These are phyloP conservation scores for Pachyrhynchus sulphureomaculatus DNA, from an alignment of 1,140 invertebrate genomes.

Conservation along the genomic window DNA sequence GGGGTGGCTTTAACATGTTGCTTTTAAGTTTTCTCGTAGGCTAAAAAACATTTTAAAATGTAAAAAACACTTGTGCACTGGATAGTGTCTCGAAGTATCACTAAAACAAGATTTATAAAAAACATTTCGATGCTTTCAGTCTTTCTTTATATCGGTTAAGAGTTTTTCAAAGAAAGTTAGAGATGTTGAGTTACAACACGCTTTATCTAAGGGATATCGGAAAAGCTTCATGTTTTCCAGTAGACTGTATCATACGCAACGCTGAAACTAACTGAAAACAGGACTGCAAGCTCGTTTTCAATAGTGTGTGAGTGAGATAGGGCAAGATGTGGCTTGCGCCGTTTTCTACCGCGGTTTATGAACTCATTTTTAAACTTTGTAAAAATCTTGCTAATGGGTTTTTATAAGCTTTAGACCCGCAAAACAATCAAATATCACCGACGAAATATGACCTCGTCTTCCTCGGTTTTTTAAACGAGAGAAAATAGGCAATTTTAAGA, in stretches of 20 bases:
- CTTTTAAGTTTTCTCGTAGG: conserved; percentile 9
- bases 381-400: conserved; percentile 19
- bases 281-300: not conserved
- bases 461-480: conserved; percentile 6
- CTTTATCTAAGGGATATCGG: not conserved
- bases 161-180: not conserved
- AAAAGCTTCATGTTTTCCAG: conserved; percentile 3
- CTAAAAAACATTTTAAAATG: conserved; percentile 10
- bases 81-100: conserved; percentile 2
- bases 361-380: conserved; percentile 27
- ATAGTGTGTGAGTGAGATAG: conserved; percentile 2
- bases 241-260: conserved; percentile 9
- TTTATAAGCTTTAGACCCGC: conserved; percentile 5
- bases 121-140: not conserved
- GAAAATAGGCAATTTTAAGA: conserved; percentile 1
- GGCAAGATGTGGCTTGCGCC: conserved; percentile 6
- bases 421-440: conserved; percentile 14
- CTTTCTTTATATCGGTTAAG: not conserved
- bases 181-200: conserved; percentile 4
- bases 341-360: conserved; percentile 17
- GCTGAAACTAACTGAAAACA: conserved; percentile 24
- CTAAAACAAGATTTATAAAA: not conserved
- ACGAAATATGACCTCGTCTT: conserved; percentile 2
- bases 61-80: conserved; percentile 8
- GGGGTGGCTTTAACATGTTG: not conserved